Conservation (phyloP, 2,113 vertebrate genomes). For the Mola mola region DNA sequence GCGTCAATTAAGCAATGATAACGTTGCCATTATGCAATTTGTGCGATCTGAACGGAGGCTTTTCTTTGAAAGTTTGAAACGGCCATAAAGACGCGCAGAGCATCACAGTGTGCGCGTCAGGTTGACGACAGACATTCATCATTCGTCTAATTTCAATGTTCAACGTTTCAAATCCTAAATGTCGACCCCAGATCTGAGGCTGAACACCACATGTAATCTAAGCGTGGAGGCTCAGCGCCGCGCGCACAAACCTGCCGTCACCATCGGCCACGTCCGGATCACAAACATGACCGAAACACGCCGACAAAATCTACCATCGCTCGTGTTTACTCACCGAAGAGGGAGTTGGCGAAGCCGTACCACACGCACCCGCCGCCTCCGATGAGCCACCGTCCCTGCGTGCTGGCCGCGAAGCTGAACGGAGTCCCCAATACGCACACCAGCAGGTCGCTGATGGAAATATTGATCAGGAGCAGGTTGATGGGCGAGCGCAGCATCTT, state of each 20-base stretch:
- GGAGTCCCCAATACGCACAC: conserved; percentile 86
- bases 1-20: neutral
- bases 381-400: conserved; percentile 84
- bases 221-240: no score
- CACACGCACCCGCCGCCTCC: conserved; percentile 84
- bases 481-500: conserved; percentile 85
- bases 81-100: neutral
- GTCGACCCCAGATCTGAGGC: neutral
- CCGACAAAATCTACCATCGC: neutral
- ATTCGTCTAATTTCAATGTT: no score
- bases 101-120: no score
- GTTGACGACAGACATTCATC: no score
- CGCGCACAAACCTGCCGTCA: neutral
- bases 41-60: neutral
- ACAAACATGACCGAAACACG: neutral
- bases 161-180: neutral
- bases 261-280: neutral
- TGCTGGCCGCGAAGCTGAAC: conserved; percentile 87
- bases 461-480: conserved; percentile 87
- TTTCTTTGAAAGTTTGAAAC: neutral
- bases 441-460: conserved; percentile 85
- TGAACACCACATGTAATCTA: no score
- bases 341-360: conserved; percentile 86
- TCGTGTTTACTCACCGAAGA: conserved; percentile 82
- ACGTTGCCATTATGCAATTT: neutral